Evolutionary conservation across 2,113 vertebrate species (phyloP).

Genomic region (Taurulus bubalis): DNA sequence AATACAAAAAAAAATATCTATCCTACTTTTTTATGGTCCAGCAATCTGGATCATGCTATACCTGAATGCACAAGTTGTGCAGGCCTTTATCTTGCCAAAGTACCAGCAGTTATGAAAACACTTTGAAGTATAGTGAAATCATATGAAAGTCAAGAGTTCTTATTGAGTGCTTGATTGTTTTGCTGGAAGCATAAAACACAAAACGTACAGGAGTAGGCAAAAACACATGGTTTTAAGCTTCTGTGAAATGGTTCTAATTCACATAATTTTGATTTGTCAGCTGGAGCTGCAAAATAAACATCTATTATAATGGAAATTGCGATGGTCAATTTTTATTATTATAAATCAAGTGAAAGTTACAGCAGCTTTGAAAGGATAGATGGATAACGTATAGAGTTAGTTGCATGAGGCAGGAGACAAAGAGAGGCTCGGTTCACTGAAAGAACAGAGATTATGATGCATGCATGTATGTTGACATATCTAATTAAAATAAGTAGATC

Average conservation of each 20-base stretch:
- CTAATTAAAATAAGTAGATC: conserved; percentile 47
- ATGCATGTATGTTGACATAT: conserved; percentile 24
- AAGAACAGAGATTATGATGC: conserved; percentile 2
- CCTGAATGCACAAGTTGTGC: neutral
- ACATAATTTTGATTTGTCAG: neutral
- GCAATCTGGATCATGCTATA: conserved; percentile 19
- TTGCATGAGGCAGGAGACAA: neutral
- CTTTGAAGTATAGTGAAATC: conserved; percentile 13
- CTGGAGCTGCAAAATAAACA: neutral
- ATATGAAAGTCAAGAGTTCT: neutral
- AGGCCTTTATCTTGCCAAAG: neutral
- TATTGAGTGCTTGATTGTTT: neutral
- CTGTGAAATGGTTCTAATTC: neutral
- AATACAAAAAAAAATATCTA: neutral
- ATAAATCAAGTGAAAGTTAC: neutral
- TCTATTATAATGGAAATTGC: neutral
- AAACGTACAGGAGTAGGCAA: neutral
- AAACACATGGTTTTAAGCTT: neutral
- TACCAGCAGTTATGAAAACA: conserved; percentile 10
- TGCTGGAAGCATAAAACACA: neutral
- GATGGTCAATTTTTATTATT: neutral
- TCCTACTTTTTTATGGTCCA: conserved; percentile 14
- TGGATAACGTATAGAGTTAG: neutral
- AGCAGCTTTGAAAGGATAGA: neutral
- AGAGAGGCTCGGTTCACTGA: neutral